Conservation (phyloP, 2,888 invertebrate genomes). For the Seira ritae region DNA sequence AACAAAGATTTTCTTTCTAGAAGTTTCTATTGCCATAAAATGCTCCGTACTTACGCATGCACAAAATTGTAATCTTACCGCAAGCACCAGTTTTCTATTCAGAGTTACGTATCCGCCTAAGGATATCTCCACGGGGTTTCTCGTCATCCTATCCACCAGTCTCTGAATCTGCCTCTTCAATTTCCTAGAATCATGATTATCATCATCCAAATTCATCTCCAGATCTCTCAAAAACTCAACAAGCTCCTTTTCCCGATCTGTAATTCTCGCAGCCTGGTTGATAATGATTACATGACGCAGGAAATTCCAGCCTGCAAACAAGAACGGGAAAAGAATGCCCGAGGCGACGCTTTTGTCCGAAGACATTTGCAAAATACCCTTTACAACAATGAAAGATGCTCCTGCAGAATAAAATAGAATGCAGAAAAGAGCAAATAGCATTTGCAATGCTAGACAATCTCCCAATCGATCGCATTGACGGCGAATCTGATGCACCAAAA, state of each 20-base stretch:
- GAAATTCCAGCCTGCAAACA: not conserved
- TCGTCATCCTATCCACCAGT: not conserved
- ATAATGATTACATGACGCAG: not conserved
- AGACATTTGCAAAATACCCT: not conserved
- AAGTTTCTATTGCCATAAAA: too few species aligned
- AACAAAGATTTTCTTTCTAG: too few species aligned
- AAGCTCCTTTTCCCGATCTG: not conserved
- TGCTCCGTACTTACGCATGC: too few species aligned
- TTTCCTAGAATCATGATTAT: too few species aligned
- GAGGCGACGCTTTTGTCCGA: not conserved
- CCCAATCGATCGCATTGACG: slow-evolving; percentile 25
- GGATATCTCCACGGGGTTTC: slow-evolving; percentile 34
- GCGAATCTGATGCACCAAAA: slow-evolving; percentile 4
- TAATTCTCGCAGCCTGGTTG: not conserved
- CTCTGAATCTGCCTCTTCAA: slow-evolving; percentile 16
- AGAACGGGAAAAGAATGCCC: not conserved
- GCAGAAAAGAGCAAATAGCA: slow-evolving; percentile 4
- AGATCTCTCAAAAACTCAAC: not conserved
- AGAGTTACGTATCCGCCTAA: slow-evolving; percentile 33
- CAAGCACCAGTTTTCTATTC: slow-evolving; percentile 31
- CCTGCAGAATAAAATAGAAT: slow-evolving; percentile 30
- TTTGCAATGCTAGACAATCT: not conserved
- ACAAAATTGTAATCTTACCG: too few species aligned
- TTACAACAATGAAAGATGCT: not conserved
- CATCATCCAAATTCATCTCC: too few species aligned